Evolutionary conservation across 2,113 vertebrate genomes (phyloP), one percentile per base, ranked within the genome.

Genomic region (Phylloscopus trochilus): DNA sequence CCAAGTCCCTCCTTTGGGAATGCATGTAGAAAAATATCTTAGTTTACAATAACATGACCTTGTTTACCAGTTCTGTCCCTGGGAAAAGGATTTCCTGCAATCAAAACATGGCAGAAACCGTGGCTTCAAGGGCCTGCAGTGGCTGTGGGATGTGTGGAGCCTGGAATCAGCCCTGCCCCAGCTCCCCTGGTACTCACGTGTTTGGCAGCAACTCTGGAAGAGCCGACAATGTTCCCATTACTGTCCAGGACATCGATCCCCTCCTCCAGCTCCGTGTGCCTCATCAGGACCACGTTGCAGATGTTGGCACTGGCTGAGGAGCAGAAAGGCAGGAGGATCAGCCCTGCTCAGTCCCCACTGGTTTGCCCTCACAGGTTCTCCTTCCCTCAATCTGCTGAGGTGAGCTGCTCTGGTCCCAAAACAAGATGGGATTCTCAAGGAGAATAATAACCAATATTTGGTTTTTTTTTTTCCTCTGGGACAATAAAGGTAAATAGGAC

Each of bases 251-350:
- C 98, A 4, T 98, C 98, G 28, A 99, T 99, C 18, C 99, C 99
- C 74, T 99, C 98, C 49, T 98, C 98, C 96, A 99, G 98, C 97
- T 99, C 99, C 2, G 97, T 98, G 90, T 99, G 98, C 77, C 99
- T 98, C 99, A 99, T 99, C 93, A 99, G 98, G 92, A 99, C 98
- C 93, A 99, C 98, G 11, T 99, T 99, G 95, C 99, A 99, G 96
- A 99, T 98, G 63, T 99, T 99, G 95, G 99, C 99, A 90, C 99
- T 98, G 26, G 99, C 99, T 99, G 98, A 14, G 91, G 96, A 35
- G 74, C 60, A 11, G 72, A 88, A 68, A 85, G 67, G 62, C 68
- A 67, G 1, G 23, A n/a, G n/a, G 63, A 24, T 96, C 55, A 95
- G 46, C 44, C 53, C 64, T 11, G 69, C 37, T n/a, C 83, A 51